A percentile compares a stretch with the other conserved stretches of the same genome.
These are phyloP conservation scores for Serrognathus titanus DNA, from an alignment of 2,888 invertebrate species.

Conservation along the genomic window DNA sequence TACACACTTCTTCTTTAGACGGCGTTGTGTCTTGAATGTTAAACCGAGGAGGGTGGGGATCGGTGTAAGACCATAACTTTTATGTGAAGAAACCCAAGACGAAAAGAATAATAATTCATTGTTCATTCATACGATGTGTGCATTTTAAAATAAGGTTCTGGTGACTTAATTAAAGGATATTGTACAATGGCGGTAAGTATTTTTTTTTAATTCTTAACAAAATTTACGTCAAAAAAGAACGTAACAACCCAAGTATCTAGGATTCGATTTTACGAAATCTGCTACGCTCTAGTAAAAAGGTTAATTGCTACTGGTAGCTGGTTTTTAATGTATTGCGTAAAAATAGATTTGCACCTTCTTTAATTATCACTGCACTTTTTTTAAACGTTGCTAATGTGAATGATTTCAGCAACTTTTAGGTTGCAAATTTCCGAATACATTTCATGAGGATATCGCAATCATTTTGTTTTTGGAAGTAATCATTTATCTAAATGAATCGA, in stretches of 20 bases:
- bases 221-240: too few species aligned
- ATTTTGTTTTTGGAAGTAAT: too few species aligned
- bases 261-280: slow-evolving; percentile 5
- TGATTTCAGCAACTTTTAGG: too few species aligned
- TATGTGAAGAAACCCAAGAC: slow-evolving; percentile 7
- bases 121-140: slow-evolving; percentile 14
- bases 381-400: too few species aligned
- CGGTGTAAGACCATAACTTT: slow-evolving; percentile 1
- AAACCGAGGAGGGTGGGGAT: slow-evolving; percentile 7
- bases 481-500: too few species aligned
- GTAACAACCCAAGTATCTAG: too few species aligned
- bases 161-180: slow-evolving; percentile 8
- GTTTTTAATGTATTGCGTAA: slow-evolving; percentile 6
- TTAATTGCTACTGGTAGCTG: neutral
- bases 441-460: too few species aligned
- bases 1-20: neutral
- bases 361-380: too few species aligned
- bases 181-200: slow-evolving; percentile 19
- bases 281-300: slow-evolving; percentile 14
- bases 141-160: slow-evolving; percentile 2
- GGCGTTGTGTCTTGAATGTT: slow-evolving; percentile 11
- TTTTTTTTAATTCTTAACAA: slow-evolving; percentile 2
- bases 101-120: slow-evolving; percentile 4
- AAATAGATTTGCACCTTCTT: too few species aligned
- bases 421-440: too few species aligned